A percentile compares a stretch with the other conserved stretches of the same genome.
Conservation (phyloP, 2,113 vertebrate species). For the Ploceus nigricollis region DNA sequence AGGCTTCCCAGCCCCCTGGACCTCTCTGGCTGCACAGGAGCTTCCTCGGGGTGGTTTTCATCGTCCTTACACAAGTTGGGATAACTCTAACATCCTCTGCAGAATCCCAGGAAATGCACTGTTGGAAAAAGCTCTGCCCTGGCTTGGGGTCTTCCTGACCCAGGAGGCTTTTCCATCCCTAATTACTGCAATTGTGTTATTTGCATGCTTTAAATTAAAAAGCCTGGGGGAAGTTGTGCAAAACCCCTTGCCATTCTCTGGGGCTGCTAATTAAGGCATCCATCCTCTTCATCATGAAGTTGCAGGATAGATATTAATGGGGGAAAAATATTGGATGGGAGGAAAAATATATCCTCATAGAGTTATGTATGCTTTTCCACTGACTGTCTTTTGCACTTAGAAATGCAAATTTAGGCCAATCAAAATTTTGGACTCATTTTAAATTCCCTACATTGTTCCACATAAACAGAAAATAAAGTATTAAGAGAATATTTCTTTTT, state of each 20-base stretch:
- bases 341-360: neutral
- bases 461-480: neutral
- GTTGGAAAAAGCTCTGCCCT: neutral
- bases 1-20: neutral
- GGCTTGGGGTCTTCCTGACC: neutral
- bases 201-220: neutral
- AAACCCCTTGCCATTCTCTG: neutral
- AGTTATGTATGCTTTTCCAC: neutral
- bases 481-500: neutral
- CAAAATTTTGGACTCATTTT: neutral
- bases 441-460: neutral
- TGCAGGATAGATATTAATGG: neutral
- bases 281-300: neutral
- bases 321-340: neutral
- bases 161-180: neutral
- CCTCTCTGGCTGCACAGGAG: neutral
- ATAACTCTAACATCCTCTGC: neutral
- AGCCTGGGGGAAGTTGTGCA: neutral
- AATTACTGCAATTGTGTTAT: neutral
- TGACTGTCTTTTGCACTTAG: neutral
- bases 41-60: neutral
- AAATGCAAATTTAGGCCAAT: neutral
- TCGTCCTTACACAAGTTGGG: neutral
- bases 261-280: neutral
- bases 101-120: neutral